These are phyloP conservation scores for Bettongia penicillata DNA, from an alignment of 2,113 vertebrate species.

Conservation along the genomic window DNA sequence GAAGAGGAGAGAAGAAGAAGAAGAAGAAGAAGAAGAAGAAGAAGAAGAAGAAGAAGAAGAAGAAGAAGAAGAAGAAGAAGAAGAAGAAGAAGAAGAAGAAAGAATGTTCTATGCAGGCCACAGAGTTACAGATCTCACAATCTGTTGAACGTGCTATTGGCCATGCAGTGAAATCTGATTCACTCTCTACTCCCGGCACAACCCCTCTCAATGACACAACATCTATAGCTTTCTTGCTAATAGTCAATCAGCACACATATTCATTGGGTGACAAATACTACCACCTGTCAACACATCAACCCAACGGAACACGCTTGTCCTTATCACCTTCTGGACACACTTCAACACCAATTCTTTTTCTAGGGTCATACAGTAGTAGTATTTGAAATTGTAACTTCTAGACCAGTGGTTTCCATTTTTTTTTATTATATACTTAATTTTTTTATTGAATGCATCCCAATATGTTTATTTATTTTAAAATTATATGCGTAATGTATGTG, in stretches of 20 bases:
- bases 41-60: conserved; percentile 92
- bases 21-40: no score
- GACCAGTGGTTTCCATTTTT: not conserved
- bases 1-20: no score
- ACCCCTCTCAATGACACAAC: conserved; percentile 89
- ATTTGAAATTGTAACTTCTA: not conserved
- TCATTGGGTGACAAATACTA: conserved; percentile 84
- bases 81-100: conserved; percentile 83
- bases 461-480: not conserved
- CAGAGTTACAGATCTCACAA: conserved; percentile 91
- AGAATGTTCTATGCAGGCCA: conserved; percentile 93
- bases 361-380: not conserved
- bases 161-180: conserved; percentile 88
- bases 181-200: conserved; percentile 89
- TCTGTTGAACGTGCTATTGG: conserved; percentile 92
- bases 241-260: conserved; percentile 89
- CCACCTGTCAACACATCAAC: conserved; percentile 88
- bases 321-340: conserved; percentile 85
- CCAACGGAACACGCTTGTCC: conserved; percentile 86
- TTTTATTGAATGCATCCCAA: not conserved
- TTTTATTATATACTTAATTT: not conserved
- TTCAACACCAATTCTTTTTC: conserved; percentile 83
- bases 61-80: no score
- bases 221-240: conserved; percentile 87
- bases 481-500: not conserved